Conservation (phyloP, 1,140 invertebrate genomes). For the Musca vetustissima region DNA sequence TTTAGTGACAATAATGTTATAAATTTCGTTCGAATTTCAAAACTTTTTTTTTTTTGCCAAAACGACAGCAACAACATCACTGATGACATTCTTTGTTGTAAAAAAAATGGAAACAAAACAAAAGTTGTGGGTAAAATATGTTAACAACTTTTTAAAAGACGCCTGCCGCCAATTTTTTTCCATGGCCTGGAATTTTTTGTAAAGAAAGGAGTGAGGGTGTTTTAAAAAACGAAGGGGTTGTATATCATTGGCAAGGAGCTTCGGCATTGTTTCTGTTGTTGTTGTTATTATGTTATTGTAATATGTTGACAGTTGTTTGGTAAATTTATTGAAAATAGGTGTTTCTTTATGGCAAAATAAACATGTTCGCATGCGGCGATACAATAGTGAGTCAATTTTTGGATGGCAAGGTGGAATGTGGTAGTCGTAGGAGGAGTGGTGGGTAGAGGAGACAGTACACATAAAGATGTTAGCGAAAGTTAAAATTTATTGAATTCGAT, state of each 20-base stretch:
- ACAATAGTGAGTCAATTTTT: slow-evolving; percentile 20
- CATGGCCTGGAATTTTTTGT: no score
- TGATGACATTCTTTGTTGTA: no score
- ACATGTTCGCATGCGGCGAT: slow-evolving; percentile 1
- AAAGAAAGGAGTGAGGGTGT: no score
- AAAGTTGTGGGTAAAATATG: no score
- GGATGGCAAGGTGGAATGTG: background rate
- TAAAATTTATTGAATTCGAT: background rate
- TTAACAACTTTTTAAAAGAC: no score
- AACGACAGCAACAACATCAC: background rate
- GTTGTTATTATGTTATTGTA: slow-evolving; percentile 2
- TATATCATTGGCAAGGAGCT: no score
- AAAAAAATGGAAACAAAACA: no score
- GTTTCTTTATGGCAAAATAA: slow-evolving; percentile 15
- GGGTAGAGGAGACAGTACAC: no score
- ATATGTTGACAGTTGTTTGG: slow-evolving; percentile 18
- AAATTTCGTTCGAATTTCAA: slow-evolving; percentile 14
- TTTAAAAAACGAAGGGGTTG: no score
- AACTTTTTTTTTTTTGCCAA: background rate
- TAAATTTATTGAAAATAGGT: slow-evolving; percentile 19
- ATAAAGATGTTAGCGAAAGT: background rate
- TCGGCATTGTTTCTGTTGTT: background rate
- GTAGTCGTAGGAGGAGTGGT: no score
- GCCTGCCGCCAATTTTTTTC: no score
- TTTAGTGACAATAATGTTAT: slow-evolving; percentile 52